Evolutionary conservation across 2,888 invertebrate species (phyloP), one percentile per base, ranked within the genome.

Genomic region (Thecocarcelia acutangulata): DNA sequence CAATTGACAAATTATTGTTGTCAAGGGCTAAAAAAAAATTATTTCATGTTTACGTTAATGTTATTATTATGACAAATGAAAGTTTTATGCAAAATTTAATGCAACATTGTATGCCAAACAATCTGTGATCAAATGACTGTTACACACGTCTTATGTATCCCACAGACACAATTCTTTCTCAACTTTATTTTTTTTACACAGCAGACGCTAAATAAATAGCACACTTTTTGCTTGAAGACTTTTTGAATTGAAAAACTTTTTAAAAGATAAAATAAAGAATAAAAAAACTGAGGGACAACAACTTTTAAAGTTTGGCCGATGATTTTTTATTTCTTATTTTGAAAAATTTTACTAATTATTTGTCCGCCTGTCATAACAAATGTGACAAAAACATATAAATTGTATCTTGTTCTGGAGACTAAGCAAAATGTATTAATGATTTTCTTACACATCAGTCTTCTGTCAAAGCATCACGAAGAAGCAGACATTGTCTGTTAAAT

Each of bases 21-120:
- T 37, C 70, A 59, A 28, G 72, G 61, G 50, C 12, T 21, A 13
- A 13, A 52, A 17, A 42, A 48, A 58, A 13, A n/a, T 40, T 33
- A n/a, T 50, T 64, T 11, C 28, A 48, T 21, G 59, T 48, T 48
- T 4, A 11, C 19, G 54, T 46, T 46, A 66, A 54, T 61, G 56
- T 69, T 40, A 11, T 44, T 37, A n/a, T 56, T 24, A 12, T 48
- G 50, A 21, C 21, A 56, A 68, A 64, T 72, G 13, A 46, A 48
- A n/a, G 17, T 61, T 73, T 73, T 73, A 68, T 79, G 66, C 68
- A 79, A 73, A 79, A 61, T 46, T 72, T 8, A 58, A 42, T 24
- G 68, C 68, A 79, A 80, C 79, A 74, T 69, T 74, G 79, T 80
- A 56, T 59, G 11, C 15, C 3, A 64, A 78, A 61, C 59, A 19